These are phyloP conservation scores for Thymelicus sylvestris DNA, from an alignment of 2,888 invertebrate species.

Conservation along the genomic window DNA sequence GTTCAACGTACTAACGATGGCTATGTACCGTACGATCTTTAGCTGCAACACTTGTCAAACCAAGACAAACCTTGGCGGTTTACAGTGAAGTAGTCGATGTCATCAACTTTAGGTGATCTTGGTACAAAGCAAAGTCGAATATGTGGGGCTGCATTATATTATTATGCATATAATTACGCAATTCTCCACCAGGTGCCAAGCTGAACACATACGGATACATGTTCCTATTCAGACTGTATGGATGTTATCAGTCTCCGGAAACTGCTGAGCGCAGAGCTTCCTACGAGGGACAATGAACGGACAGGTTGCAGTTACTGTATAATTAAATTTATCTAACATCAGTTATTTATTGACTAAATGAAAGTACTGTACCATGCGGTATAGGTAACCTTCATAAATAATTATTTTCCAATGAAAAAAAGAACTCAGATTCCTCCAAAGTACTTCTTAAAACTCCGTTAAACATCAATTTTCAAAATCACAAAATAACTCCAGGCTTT, in stretches of 20 bases:
- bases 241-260: conserved; percentile 21
- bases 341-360: too few relatives aligned
- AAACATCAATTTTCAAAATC: background rate
- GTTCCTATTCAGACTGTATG: conserved; percentile 13
- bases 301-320: background rate
- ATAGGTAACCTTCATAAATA: too few relatives aligned
- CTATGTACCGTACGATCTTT: too few relatives aligned
- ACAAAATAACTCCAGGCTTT: background rate
- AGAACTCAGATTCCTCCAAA: background rate
- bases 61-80: too few relatives aligned
- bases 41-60: too few relatives aligned
- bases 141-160: background rate
- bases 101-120: too few relatives aligned
- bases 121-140: too few relatives aligned
- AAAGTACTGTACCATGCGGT: too few relatives aligned
- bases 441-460: background rate
- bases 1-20: too few relatives aligned
- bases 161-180: background rate
- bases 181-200: background rate
- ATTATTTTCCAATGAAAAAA: background rate
- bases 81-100: too few relatives aligned
- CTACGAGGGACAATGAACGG: conserved; percentile 14
- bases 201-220: background rate
- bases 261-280: conserved; percentile 13
- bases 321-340: background rate